These are phyloP conservation scores for Zeuzera pyrina DNA, from an alignment of 2,888 invertebrate genomes.

Conservation along the genomic window DNA sequence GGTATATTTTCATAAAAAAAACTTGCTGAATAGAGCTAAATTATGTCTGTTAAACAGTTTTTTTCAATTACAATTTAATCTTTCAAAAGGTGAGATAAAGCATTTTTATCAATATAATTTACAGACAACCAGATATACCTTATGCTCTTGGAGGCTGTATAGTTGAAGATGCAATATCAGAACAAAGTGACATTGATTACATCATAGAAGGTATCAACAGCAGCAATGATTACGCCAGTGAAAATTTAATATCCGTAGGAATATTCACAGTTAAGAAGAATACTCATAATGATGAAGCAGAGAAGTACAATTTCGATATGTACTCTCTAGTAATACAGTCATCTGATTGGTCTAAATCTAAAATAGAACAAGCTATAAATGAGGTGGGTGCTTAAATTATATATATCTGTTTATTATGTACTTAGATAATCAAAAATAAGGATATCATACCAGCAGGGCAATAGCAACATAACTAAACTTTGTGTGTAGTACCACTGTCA, in stretches of 20 bases:
- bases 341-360: conserved; percentile 42
- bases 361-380: conserved; percentile 43
- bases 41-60: too few relatives aligned
- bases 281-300: conserved; percentile 15
- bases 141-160: conserved; percentile 63
- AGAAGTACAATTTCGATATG: conserved; percentile 45
- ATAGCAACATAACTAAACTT: too few relatives aligned
- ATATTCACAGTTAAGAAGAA: conserved; percentile 47
- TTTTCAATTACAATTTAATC: too few relatives aligned
- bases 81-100: too few relatives aligned
- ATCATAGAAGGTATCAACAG: conserved; percentile 37
- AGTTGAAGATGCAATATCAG: conserved; percentile 46
- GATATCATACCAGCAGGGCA: too few relatives aligned
- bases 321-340: conserved; percentile 51
- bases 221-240: conserved; percentile 35
- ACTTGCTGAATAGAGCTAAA: too few relatives aligned
- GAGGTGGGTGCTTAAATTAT: too few relatives aligned
- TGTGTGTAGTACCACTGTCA: too few relatives aligned
- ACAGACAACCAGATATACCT: conserved; percentile 53
- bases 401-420: too few relatives aligned
- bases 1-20: too few relatives aligned
- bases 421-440: too few relatives aligned
- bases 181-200: conserved; percentile 30
- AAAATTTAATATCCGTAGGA: conserved; percentile 50
- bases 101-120: too few relatives aligned